A percentile compares a stretch with the other conserved stretches of the same genome.
These are phyloP conservation scores for Tachystola acroxantha DNA, from an alignment of 2,888 invertebrate genomes.

Conservation along the genomic window DNA sequence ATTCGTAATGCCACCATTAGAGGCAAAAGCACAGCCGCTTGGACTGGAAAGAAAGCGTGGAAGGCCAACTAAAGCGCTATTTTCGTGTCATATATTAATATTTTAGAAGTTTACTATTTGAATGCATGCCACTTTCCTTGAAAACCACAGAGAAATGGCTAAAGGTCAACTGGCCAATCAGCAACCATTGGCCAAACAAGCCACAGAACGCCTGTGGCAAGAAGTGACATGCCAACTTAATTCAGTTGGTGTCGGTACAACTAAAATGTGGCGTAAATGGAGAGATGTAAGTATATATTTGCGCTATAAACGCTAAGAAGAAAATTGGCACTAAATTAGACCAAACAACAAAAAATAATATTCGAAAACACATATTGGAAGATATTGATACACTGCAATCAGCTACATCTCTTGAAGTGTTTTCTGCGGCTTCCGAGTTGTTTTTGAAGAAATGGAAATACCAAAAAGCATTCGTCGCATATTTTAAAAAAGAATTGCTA, in stretches of 20 bases:
- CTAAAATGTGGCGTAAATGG: no score
- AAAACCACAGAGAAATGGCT: no score
- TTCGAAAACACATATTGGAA: no score
- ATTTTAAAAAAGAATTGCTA: slow-evolving; percentile 7
- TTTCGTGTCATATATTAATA: no score
- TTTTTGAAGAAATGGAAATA: slow-evolving; percentile 3
- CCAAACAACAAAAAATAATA: background rate
- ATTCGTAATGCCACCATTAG: background rate
- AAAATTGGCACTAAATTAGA: slow-evolving; percentile 1
- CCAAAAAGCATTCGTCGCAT: slow-evolving; percentile 2
- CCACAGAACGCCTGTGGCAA: no score
- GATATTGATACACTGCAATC: slow-evolving; percentile 4
- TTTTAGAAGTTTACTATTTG: no score
- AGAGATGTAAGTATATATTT: no score
- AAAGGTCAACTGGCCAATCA: no score
- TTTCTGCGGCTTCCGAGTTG: slow-evolving; percentile 1
- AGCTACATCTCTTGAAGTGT: background rate
- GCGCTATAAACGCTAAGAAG: slow-evolving; percentile 2
- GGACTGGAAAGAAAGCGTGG: slow-evolving; percentile 4
- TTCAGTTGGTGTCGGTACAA: no score
- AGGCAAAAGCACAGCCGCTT: slow-evolving; percentile 3
- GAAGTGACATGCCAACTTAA: no score
- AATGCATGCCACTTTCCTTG: no score
- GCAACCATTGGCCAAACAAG: no score
- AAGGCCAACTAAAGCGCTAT: slow-evolving; percentile 3